Evolutionary conservation across 2,888 invertebrate genomes (phyloP), one percentile per base, ranked within the genome.

Genomic region (Cabera pusaria): DNA sequence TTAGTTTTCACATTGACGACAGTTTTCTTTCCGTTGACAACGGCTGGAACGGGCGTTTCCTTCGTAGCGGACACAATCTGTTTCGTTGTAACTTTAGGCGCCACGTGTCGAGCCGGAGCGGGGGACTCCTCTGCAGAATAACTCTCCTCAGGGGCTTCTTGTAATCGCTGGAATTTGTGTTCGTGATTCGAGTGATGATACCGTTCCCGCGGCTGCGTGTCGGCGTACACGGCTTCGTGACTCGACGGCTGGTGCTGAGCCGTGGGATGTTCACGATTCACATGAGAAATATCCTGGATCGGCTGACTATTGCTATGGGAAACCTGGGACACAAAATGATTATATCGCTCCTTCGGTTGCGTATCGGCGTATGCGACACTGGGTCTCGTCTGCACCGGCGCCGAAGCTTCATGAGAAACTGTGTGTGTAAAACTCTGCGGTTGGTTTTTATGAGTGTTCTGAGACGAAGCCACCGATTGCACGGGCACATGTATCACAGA

Each of bases 11-110:
- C 53, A 40, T 78, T 72, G 8, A 83, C 65, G 5, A 77, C 61
- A 6, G 80, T 72, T 44, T 78, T 78, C 51, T 84, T 61, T 16
- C 84, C 84, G 44, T 85, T 78, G 12, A 75, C 67, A 18, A 72
- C 64, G 6, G 80, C 72, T 6, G 77, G 72, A n/a, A 82, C 43
- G 6, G 50, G 55, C 9, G 65, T 64, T 12, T 72, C 66, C 34
- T 72, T 70, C 1, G 62, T 64, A 9, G 72, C 71, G 10, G 63
- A 61, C 11, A 63, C 59, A 49, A 71, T 68, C 27, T 69, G 48
- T 49, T 71, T 60, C 38, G 54, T 64, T 20, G 62, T 67, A 22
- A 68, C 46, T 24, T 46, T 52, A 5, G 56, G 55, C 9, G 52
- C 37, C 21, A 47, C 38, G 18, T 56, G 45, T 16, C 35, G 46